These are phyloP conservation scores for Malacoraja senta DNA, from an alignment of 2,797 vertebrate genomes.

Conservation along the genomic window DNA sequence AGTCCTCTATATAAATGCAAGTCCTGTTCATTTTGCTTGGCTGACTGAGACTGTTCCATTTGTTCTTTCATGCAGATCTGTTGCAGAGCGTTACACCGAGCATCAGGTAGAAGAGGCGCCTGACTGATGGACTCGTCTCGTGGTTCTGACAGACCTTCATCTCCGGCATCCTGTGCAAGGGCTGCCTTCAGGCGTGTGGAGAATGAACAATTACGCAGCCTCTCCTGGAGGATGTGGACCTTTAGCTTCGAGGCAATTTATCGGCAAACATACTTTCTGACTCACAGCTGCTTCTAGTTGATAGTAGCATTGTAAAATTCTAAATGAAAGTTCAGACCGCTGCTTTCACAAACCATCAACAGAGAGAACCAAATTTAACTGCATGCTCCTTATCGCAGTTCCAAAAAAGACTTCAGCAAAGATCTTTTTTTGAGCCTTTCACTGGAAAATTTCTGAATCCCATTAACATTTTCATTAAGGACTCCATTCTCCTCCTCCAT, in stretches of 20 bases:
- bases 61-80: conserved; percentile 9
- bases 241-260: background rate
- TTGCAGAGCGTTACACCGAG: background rate
- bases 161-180: background rate
- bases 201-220: conserved; percentile 6
- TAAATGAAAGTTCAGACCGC: background rate
- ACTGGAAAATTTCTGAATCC: background rate
- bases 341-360: background rate
- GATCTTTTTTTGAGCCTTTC: background rate
- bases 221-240: no score
- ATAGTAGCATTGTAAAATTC: background rate
- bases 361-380: background rate
- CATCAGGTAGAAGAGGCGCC: no score
- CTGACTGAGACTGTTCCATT: background rate
- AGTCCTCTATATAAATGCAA: no score
- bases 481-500: background rate
- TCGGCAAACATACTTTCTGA: background rate
- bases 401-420: background rate
- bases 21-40: background rate
- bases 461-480: conserved; percentile 28
- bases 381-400: background rate
- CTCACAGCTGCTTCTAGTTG: conserved; percentile 15
- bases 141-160: background rate
- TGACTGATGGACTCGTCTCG: background rate
- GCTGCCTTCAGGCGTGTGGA: background rate